Evolutionary conservation across 2,113 vertebrate species (phyloP).

Genomic region (Dipodomys merriami): DNA sequence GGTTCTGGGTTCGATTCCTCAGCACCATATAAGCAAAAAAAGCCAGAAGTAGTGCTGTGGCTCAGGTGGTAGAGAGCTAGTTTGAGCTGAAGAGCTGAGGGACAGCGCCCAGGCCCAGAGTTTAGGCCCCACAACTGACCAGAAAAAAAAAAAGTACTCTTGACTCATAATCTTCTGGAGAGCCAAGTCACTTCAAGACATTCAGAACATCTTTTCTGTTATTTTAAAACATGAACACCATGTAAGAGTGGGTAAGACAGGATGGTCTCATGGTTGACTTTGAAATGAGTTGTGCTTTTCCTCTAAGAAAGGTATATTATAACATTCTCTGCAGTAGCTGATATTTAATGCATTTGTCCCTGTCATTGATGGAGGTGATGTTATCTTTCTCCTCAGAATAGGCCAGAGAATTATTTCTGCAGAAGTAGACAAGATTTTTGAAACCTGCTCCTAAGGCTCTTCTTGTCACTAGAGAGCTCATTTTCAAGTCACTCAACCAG

Average conservation of each 20-base stretch:
- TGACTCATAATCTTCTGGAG: not conserved
- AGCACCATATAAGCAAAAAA: too few species aligned
- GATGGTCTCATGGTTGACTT: not conserved
- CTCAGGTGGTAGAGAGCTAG: too few species aligned
- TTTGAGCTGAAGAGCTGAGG: too few species aligned
- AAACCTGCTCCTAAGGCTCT: not conserved
- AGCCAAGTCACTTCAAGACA: not conserved
- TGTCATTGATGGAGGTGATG: conserved; percentile 37
- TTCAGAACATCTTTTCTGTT: not conserved
- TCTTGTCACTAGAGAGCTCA: not conserved
- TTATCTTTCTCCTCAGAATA: not conserved
- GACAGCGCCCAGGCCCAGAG: too few species aligned
- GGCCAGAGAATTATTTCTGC: not conserved
- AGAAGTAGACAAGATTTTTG: not conserved
- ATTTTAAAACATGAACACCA: not conserved
- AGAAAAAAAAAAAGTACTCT: not conserved
- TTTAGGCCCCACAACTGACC: too few species aligned
- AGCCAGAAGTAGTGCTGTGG: too few species aligned
- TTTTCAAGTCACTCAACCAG: not conserved
- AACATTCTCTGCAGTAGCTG: not conserved
- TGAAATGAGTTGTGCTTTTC: not conserved
- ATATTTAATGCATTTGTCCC: conserved; percentile 15
- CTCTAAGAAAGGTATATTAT: not conserved
- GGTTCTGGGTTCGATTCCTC: too few species aligned
- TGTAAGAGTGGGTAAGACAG: not conserved